Base-by-base conservation (phyloP, 2,888 invertebrate species). In the Acrocera orbiculus region DNA sequence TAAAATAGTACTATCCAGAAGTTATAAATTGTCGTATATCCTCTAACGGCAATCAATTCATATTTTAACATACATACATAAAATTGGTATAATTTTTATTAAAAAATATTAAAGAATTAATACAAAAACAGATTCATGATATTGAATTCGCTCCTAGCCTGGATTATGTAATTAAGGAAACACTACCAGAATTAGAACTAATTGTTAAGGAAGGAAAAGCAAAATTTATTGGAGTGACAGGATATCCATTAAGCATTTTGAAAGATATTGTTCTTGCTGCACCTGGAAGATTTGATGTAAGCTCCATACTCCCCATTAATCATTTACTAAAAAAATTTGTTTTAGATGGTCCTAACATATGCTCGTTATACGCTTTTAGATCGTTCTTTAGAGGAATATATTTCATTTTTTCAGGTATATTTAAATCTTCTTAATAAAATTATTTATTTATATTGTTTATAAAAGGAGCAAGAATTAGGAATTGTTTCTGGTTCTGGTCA, bases 91-190 rank as follows among this genome's bases (percentile, higher is more conserved):
- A n/a, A n/a, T n/a, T n/a, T n/a, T n/a, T n/a, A n/a, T n/a, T n/a
- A n/a, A n/a, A n/a, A n/a, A n/a, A n/a, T n/a, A n/a, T n/a, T n/a
- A n/a, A n/a, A n/a, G n/a, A n/a, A n/a, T n/a, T n/a, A n/a, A n/a
- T n/a, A n/a, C 5, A 19, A 19, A 19, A 6, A n/a, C 51, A 92
- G 87, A 70, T 92, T n/a, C 93, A 93, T 50, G 93, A 95, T 50
- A 63, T 83, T 34, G 90, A 92, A 48, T 93, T 89, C 53, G 81
- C 85, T 1, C 71, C 77, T 5, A 73, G 70, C 40, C 55, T 75
- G 14, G 74, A 83, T 26, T 60, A 79, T 8, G 65, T 95, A 4
- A 46, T 90, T 1, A 76, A 80, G 32, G 89, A 93, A 60, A 89
- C 90, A 0, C 55, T 95, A 24, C 92, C 92, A 4, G 71, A 77